Conservation (phyloP, 2,113 vertebrate genomes). For the Nerophis lumbriciformis region DNA sequence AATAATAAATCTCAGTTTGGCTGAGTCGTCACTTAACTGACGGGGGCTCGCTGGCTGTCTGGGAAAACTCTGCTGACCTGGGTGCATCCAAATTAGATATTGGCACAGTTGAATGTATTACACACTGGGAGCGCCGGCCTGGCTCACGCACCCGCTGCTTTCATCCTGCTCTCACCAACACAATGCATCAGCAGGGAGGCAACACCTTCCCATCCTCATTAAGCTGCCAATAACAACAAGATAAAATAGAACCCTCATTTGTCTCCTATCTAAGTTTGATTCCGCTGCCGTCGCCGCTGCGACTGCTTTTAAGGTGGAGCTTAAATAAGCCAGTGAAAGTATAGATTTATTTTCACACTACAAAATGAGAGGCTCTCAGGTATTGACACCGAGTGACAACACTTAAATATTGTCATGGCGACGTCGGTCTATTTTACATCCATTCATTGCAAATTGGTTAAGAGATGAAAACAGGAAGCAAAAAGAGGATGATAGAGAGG, state of each 20-base stretch:
- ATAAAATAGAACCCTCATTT: slow-evolving; percentile 25
- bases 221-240: slow-evolving; percentile 39
- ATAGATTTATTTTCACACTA: slow-evolving; percentile 6
- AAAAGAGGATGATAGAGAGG: slow-evolving; percentile 26
- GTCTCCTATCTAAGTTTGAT: slow-evolving; percentile 1
- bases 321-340: slow-evolving; percentile 6
- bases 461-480: slow-evolving; percentile 30
- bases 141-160: slow-evolving; percentile 51
- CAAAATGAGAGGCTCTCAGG: slow-evolving; percentile 1
- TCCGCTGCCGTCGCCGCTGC: slow-evolving; percentile 9
- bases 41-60: slow-evolving; percentile 29
- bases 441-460: slow-evolving; percentile 29
- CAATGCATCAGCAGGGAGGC: slow-evolving; percentile 48
- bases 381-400: slow-evolving; percentile 13
- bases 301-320: slow-evolving; percentile 19
- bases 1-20: slow-evolving; percentile 49
- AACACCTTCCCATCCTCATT: slow-evolving; percentile 43
- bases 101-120: slow-evolving; percentile 53
- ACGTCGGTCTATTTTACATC: slow-evolving; percentile 27
- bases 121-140: slow-evolving; percentile 56
- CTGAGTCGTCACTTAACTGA: slow-evolving; percentile 37
- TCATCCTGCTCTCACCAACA: slow-evolving; percentile 55
- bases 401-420: slow-evolving; percentile 23
- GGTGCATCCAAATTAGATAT: slow-evolving; percentile 62
- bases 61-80: slow-evolving; percentile 54